These are phyloP conservation scores for Tragelaphus buxtoni DNA, from an alignment of 2,113 vertebrate species.

Conservation along the genomic window DNA sequence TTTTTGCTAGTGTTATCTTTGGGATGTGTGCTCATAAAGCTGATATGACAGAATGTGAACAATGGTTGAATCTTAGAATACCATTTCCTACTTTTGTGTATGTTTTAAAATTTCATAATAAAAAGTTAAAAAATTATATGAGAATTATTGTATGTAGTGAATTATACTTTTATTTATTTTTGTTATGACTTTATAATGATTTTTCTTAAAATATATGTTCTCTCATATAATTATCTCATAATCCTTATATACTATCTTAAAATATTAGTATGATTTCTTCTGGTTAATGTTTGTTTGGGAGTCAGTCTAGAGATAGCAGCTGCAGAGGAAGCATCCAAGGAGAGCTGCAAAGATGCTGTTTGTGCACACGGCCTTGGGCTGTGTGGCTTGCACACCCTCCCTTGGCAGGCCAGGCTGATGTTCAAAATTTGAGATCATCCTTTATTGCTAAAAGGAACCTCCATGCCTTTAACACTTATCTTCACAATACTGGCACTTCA, in stretches of 20 bases:
- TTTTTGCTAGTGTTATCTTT: not conserved
- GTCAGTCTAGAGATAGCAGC: not conserved
- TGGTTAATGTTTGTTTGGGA: not conserved
- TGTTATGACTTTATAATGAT: not conserved
- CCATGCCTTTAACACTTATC: constrained; percentile 83
- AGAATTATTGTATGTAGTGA: not conserved
- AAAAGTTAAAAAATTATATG: not conserved
- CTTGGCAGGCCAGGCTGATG: constrained; percentile 85
- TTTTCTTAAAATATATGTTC: not conserved
- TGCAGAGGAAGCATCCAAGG: accelerated
- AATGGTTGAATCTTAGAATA: not conserved
- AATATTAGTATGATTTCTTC: not conserved
- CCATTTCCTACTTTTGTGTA: not conserved
- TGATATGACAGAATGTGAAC: not conserved
- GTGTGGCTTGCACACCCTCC: constrained; percentile 81
- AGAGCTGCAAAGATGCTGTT: constrained; percentile 60
- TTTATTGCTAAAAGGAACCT: constrained; percentile 89
- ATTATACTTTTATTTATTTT: not conserved
- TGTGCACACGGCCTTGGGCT: constrained; percentile 84
- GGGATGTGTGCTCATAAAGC: not conserved
- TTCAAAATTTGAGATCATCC: constrained; percentile 86
- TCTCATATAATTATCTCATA: not conserved
- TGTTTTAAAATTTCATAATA: not conserved
- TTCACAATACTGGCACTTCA: constrained; percentile 90
- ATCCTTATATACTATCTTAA: not conserved